Base-by-base conservation (phyloP, 2,888 invertebrate species). In the Gisinianus flammeolus region DNA sequence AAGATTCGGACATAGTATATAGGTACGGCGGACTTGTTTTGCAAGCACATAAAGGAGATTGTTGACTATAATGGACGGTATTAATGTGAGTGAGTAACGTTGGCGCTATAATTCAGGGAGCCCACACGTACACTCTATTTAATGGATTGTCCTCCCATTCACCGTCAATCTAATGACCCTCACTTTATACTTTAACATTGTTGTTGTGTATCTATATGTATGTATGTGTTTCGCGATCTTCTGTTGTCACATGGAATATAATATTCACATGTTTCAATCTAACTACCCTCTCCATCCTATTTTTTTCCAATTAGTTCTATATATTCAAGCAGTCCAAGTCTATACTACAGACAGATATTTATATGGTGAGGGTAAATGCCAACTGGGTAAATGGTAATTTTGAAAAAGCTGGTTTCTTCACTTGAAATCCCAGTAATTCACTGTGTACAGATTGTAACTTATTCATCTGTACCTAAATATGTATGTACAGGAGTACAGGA, bases 91-190 rank as follows among this genome's bases (percentile, higher is more conserved):
- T n/a, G n/a, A n/a, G n/a, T n/a, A 35, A 69, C 69, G 22, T 35
- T 44, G 26, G 24, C 22, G 69, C 69, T 44, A 69, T 69, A 69
- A 69, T 33, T 69, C 44, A 31, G 35, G 31, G 10, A 33, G 69
- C 69, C 69, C 69, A 69, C 69, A 69, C 69, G 44, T n/a, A 69
- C 69, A 69, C 69, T 35, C 22, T 58, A 22, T n/a, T n/a, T 58
- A 58, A 44, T 44, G 44, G 44, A 44, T 44, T 44, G 44, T 44
- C 44, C 44, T 44, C 16, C 6, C 44, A 44, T 44, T 44, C 44
- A 44, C 16, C 44, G 44, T 44, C 44, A 44, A 44, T 44, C 44
- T 44, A 16, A 6, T 16, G 8, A 44, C 44, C 44, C 44, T 10
- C 44, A 44, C 44, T 10, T 10, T 16, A 44, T 16, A 44, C 44